Conservation (phyloP, 2,888 invertebrate genomes). For the Rhaphigaster nebulosa region DNA sequence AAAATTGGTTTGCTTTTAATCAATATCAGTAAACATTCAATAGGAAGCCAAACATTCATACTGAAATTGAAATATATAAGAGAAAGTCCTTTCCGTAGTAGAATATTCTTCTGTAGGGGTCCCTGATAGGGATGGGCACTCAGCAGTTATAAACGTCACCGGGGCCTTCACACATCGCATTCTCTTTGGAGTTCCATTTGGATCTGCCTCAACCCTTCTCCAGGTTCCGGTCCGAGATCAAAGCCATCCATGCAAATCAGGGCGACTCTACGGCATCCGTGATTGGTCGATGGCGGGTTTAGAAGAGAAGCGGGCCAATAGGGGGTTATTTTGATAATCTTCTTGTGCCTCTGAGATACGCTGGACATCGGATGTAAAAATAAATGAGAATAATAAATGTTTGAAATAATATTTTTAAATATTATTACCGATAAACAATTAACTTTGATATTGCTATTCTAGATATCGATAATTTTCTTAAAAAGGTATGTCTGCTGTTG, state of each 20-base stretch:
- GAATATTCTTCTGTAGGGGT: background rate
- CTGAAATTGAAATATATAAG: background rate
- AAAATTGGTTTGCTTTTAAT: no score
- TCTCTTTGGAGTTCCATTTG: slow-evolving; percentile 40
- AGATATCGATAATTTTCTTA: no score
- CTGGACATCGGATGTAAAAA: background rate
- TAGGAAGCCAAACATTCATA: background rate
- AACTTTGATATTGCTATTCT: no score
- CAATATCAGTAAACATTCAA: background rate
- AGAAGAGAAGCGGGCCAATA: background rate
- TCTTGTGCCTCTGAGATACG: background rate
- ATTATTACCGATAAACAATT: no score
- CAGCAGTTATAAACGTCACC: slow-evolving; percentile 19
- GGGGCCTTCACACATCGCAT: slow-evolving; percentile 21
- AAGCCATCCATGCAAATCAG: slow-evolving; percentile 30
- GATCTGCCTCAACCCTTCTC: slow-evolving; percentile 24
- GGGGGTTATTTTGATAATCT: background rate
- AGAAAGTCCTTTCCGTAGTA: background rate
- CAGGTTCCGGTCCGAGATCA: slow-evolving; percentile 18
- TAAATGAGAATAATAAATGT: background rate
- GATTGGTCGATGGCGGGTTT: slow-evolving; percentile 2
- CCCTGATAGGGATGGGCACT: background rate
- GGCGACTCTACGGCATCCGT: slow-evolving; percentile 10
- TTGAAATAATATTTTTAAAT: no score
- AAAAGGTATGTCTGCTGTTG: no score